These are phyloP conservation scores for Barbus barbus DNA, from an alignment of 2,113 vertebrate genomes.

Conservation along the genomic window DNA sequence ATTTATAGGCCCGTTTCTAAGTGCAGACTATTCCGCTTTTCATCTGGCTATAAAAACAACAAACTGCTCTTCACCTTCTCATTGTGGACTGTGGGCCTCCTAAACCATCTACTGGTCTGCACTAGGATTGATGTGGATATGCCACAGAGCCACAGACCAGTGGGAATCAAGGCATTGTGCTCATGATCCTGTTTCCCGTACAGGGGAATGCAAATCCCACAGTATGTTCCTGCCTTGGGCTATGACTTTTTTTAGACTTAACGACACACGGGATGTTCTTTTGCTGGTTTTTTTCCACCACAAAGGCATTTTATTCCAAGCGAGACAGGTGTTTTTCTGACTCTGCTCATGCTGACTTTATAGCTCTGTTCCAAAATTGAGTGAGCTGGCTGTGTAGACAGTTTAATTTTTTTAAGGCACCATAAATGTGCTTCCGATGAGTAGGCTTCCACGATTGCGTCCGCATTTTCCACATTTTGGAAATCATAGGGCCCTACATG, in stretches of 20 bases:
- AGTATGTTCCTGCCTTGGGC: slow-evolving; percentile 4
- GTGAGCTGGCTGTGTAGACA: not conserved
- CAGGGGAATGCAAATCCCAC: slow-evolving; percentile 6
- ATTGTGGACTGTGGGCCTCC: not conserved
- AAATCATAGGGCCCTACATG: too few species aligned
- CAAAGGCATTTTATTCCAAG: not conserved
- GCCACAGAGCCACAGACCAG: not conserved
- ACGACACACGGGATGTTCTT: not conserved
- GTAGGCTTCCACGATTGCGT: not conserved
- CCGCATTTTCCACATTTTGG: too few species aligned
- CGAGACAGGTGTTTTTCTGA: not conserved
- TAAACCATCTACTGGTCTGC: not conserved
- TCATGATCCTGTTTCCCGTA: slow-evolving; percentile 1
- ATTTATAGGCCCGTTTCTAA: not conserved
- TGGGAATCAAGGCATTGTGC: slow-evolving; percentile 30
- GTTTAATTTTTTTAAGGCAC: not conserved
- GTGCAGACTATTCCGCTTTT: not conserved
- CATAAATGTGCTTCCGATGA: not conserved
- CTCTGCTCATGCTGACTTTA: not conserved
- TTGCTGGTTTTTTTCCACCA: not conserved
- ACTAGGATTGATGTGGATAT: slow-evolving; percentile 17
- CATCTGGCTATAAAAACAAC: not conserved
- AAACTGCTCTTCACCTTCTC: not conserved
- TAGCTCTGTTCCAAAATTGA: not conserved
- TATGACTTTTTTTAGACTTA: slow-evolving; percentile 26